Percentiles rank a stretch among this genome's conserved stretches.
phyloP scores from a whole-genome alignment of 1,140 invertebrate genomes.

The Zaprionus capensis region DNA sequence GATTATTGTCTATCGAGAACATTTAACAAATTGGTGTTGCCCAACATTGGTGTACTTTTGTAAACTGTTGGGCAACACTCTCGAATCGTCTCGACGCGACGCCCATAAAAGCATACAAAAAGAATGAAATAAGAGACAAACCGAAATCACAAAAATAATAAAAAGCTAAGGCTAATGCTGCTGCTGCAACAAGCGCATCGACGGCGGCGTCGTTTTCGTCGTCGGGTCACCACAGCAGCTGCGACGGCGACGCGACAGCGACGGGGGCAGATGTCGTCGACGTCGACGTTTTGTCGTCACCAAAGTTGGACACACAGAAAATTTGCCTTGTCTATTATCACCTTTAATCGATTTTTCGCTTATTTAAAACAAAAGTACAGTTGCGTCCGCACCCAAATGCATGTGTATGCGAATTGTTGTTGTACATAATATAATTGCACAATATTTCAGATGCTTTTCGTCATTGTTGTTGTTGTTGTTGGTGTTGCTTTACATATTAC shows the following conservation, averaged over 20 bases:
- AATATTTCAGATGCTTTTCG: constrained; percentile 56
- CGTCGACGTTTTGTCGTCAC: constrained; percentile 59
- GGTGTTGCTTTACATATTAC: constrained; percentile 67
- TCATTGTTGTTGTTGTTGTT: constrained; percentile 24
- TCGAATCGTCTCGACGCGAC: constrained; percentile 11
- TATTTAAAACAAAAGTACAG: constrained; percentile 82
- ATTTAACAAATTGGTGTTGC: constrained; percentile 27
- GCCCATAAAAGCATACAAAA: constrained; percentile 44
- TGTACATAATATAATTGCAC: constrained; percentile 68
- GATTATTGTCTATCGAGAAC: constrained; percentile 27
- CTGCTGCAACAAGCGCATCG: constrained; percentile 21
- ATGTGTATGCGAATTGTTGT: constrained; percentile 29
- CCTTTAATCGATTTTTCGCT: constrained; percentile 82
- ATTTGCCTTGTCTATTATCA: constrained; percentile 82
- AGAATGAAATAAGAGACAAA: constrained; percentile 25
- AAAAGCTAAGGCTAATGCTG: constrained; percentile 37
- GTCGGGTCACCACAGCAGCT: constrained; percentile 60
- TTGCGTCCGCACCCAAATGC: constrained; percentile 53
- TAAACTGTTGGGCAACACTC: constrained; percentile 28
- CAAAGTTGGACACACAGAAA: constrained; percentile 74
- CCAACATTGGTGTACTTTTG: constrained; percentile 17
- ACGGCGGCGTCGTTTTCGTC: constrained; percentile 30
- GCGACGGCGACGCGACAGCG: constrained; percentile 6
- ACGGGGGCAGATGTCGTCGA: constrained; percentile 9
- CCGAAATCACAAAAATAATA: constrained; percentile 21